Evolutionary conservation across 2,113 vertebrate species (phyloP), one percentile per base, ranked within the genome.

Genomic region (Genyomyrus donnyi): DNA sequence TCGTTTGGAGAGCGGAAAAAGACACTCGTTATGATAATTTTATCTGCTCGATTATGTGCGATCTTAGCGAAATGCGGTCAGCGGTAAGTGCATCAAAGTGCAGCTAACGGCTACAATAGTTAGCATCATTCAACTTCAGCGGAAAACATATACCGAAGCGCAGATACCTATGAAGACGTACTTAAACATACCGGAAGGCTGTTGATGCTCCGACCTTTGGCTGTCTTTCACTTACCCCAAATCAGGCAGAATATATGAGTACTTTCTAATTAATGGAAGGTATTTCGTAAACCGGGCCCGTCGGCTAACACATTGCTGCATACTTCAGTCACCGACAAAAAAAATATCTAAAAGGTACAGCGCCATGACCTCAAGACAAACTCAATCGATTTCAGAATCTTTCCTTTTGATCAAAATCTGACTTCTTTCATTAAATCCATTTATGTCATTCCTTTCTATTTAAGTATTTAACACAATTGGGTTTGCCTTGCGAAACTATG

Each of bases 271-370:
- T 91, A 93, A 66, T 27, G 86, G 91, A 8, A 91, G 85, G 45
- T 91, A 85, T 91, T 89, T 94, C 5, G 90, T 92, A 70, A 91
- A 92, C 89, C 92, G 92, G 89, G 92, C 92, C 89, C 93, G n/a
- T 90, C 92, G 93, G 92, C 92, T 96, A 94, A 95, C 89, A 93
- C 94, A 94, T 95, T 94, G 95, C 91, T 94, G 95, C 95, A 96
- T 96, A 95, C 93, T 96, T 94, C 92, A 89, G 39, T 90, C 88
- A 90, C 91, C 90, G 89, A 94, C 91, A 92, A 95, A 90, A 92
- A 94, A 88, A 42, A 7, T 91, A 91, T 86, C 15, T 89, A 87
- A 90, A 88, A 90, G 90, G 94, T 85, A 95, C 91, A 45, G 83
- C 94, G 93, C 95, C 95, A 96, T 96, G 89, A 94, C 95, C 62